These are phyloP conservation scores for Steinernema khuongi DNA, from an alignment of 1,140 invertebrate genomes.

Conservation along the genomic window DNA sequence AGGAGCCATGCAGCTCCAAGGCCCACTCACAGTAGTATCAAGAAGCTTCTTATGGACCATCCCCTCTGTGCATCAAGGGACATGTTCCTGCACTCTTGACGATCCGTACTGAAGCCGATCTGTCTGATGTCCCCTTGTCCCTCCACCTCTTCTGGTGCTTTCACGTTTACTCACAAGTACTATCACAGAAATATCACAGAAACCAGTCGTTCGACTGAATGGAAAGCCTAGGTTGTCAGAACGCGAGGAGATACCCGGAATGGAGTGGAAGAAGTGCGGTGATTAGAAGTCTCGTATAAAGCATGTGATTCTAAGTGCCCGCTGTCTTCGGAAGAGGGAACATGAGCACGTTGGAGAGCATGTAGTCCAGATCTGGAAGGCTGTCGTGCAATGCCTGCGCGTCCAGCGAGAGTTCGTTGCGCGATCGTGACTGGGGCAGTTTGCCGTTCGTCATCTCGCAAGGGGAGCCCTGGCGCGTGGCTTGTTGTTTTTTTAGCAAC, in stretches of 20 bases:
- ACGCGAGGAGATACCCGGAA: slow-evolving; percentile 1
- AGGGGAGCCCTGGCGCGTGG: neutral
- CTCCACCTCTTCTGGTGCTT: neutral
- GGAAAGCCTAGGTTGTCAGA: neutral
- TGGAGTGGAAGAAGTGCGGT: slow-evolving; percentile 1
- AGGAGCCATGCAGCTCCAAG: too few species aligned
- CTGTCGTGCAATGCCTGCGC: slow-evolving; percentile 32
- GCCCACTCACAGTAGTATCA: too few species aligned
- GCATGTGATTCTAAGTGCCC: neutral
- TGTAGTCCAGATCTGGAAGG: slow-evolving; percentile 35
- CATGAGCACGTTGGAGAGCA: slow-evolving; percentile 27
- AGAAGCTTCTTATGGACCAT: too few species aligned
- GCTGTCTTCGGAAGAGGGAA: neutral
- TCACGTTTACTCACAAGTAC: neutral
- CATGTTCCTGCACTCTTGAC: too few species aligned
- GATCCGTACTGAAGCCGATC: neutral
- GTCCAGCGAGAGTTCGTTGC: slow-evolving; percentile 31
- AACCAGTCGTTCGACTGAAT: neutral
- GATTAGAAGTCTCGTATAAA: neutral
- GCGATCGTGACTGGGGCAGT: neutral
- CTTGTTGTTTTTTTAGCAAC: neutral
- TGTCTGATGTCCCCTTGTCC: neutral
- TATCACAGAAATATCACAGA: slow-evolving; percentile 12
- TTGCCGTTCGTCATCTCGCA: neutral
- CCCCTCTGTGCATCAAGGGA: too few species aligned